Evolutionary conservation across 2,797 vertebrate species (phyloP).

Genomic region (Urophycis tenuis): DNA sequence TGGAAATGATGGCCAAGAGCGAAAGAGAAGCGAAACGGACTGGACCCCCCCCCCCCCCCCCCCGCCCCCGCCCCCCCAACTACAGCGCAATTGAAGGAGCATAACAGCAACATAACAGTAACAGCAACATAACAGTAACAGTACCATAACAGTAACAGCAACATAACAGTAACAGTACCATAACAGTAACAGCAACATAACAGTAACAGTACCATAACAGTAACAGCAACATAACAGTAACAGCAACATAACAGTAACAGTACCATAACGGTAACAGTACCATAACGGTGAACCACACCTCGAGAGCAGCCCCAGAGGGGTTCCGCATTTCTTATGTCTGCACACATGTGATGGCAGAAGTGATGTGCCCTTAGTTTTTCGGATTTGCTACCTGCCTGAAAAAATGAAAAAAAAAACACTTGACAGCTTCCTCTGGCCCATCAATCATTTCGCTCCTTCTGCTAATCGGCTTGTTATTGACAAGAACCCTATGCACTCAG

Average conservation of each 20-base stretch:
- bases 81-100: conserved; percentile 15
- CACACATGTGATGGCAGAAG: not conserved
- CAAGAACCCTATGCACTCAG: conserved; percentile 45
- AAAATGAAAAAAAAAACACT: conserved; percentile 5
- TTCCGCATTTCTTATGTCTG: not conserved
- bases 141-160: too few relatives aligned
- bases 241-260: too few relatives aligned
- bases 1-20: conserved; percentile 21
- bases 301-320: not conserved
- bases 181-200: too few relatives aligned
- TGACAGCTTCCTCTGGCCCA: conserved; percentile 36
- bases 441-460: conserved; percentile 42
- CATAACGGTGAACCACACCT: too few relatives aligned
- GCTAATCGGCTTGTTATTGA: conserved; percentile 53
- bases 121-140: too few relatives aligned
- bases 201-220: too few relatives aligned
- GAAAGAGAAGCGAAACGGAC: conserved; percentile 18
- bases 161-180: too few relatives aligned
- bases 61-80: too few relatives aligned
- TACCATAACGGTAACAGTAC: too few relatives aligned
- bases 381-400: conserved; percentile 40
- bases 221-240: too few relatives aligned
- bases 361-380: conserved; percentile 30
- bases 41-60: too few relatives aligned
- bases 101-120: too few relatives aligned